phyloP scores from a whole-genome alignment of 2,113 vertebrate species.

The Trogon surrucura region DNA sequence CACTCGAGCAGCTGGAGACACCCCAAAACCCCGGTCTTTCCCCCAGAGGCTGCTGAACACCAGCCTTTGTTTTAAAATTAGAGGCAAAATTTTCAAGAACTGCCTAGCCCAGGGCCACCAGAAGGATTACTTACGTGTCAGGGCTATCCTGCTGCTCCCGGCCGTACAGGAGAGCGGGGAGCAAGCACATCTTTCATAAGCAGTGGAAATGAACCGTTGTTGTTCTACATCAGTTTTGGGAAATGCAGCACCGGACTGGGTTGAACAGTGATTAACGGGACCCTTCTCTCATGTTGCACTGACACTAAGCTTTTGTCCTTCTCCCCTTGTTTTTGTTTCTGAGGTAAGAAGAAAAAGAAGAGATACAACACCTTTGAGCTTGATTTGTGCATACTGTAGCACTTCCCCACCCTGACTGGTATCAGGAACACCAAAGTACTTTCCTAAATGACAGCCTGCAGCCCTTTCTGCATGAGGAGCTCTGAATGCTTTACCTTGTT shows the following conservation, averaged over 20 bases:
- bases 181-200: neutral
- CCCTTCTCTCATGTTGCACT: neutral
- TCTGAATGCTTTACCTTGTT: neutral
- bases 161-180: neutral
- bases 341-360: neutral
- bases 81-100: neutral
- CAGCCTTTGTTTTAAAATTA: neutral
- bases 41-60: neutral
- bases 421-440: neutral
- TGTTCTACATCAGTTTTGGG: neutral
- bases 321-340: neutral
- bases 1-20: neutral
- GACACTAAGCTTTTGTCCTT: neutral
- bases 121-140: rapidly evolving
- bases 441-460: neutral
- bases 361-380: neutral
- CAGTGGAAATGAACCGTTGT: neutral
- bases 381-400: neutral
- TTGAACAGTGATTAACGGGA: neutral
- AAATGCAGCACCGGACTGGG: neutral
- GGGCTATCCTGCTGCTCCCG: neutral
- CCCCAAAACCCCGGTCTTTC: neutral
- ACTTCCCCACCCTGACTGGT: neutral
- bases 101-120: rapidly evolving
- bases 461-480: neutral